Conservation (phyloP, 92 coral and sea anemone genomes). For the Plumapathes pennacea region DNA sequence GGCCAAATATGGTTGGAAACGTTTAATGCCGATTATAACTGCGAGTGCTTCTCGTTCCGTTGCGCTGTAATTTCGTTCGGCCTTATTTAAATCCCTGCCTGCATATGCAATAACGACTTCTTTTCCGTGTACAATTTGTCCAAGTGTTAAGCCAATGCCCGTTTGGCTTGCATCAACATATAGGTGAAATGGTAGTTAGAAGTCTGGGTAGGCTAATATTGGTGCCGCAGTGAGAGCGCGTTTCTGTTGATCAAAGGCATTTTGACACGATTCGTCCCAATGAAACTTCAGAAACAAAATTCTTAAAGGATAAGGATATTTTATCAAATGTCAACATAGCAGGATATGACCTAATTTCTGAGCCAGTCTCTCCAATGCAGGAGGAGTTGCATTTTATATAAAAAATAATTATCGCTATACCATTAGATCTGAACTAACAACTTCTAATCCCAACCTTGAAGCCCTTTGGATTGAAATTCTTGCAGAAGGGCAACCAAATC, state of each 20-base stretch:
- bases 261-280: constrained; percentile 2
- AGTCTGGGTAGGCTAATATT: constrained; percentile 13
- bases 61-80: constrained; percentile 17
- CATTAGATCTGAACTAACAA: no score
- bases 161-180: constrained; percentile 8
- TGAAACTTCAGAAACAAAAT: not conserved
- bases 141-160: not conserved
- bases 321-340: no score
- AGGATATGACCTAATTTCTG: no score
- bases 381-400: no score
- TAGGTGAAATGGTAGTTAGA: not conserved
- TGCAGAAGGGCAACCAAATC: no score
- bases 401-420: no score
- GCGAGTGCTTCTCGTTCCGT: constrained; percentile 36
- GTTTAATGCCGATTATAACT: constrained; percentile 18
- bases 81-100: constrained; percentile 24
- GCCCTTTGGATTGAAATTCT: no score
- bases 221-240: constrained; percentile 7
- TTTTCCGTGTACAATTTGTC: not conserved
- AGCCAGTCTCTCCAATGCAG: no score
- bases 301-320: no score
- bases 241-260: constrained; percentile 18
- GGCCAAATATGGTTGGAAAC: constrained; percentile 24
- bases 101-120: constrained; percentile 39
- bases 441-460: no score